Evolutionary conservation across 2,797 vertebrate species (phyloP).

Genomic region (Eutrigla gurnardus): DNA sequence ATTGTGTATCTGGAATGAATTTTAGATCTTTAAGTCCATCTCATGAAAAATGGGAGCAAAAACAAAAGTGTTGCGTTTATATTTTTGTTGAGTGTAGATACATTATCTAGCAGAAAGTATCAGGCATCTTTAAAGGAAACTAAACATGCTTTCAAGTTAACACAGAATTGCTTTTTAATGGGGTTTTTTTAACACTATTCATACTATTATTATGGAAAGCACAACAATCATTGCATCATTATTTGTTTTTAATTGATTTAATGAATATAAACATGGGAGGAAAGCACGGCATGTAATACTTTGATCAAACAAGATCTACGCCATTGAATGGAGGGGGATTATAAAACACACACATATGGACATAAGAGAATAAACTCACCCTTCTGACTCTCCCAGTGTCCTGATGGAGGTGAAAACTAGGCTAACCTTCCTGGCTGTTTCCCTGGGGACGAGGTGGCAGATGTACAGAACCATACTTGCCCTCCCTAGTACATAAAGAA

Average conservation of each 20-base stretch:
- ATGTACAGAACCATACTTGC: slow-evolving; percentile 55
- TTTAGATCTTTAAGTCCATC: too few relatives aligned
- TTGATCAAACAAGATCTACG: not conserved
- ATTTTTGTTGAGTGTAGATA: too few relatives aligned
- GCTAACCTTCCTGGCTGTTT: slow-evolving; percentile 48
- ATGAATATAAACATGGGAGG: too few relatives aligned
- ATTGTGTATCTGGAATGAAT: too few relatives aligned
- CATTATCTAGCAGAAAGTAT: not conserved
- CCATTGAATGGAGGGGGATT: not conserved
- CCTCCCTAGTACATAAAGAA: slow-evolving; percentile 29
- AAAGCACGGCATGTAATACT: not conserved
- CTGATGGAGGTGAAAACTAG: slow-evolving; percentile 63
- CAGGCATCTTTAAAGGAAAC: not conserved
- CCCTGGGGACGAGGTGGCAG: slow-evolving; percentile 57
- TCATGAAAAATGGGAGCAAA: too few relatives aligned
- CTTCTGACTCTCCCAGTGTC: slow-evolving; percentile 37
- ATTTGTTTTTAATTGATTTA: too few relatives aligned
- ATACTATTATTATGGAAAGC: not conserved
- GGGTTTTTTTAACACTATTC: not conserved
- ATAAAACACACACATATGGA: not conserved
- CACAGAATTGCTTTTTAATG: not conserved
- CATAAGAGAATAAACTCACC: slow-evolving; percentile 22
- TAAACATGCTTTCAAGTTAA: not conserved
- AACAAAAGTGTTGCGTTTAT: too few relatives aligned
- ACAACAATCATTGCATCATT: too few relatives aligned